Evolutionary conservation across 2,113 vertebrate genomes (phyloP).

Genomic region (Myotis brandtii): DNA sequence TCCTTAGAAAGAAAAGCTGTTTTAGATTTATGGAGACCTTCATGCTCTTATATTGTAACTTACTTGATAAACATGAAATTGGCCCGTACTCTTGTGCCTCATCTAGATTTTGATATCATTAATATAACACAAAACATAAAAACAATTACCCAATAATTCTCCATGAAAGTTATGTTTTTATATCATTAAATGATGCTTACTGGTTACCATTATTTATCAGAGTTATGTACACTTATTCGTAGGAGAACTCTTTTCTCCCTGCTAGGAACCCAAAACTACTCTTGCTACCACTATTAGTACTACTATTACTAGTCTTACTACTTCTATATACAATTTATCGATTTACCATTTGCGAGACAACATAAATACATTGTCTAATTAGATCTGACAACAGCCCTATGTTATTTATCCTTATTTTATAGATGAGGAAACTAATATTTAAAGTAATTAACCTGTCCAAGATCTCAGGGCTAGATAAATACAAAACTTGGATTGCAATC

Average conservation of each 20-base stretch:
- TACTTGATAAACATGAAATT: background rate
- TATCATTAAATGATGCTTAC: background rate
- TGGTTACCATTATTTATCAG: background rate
- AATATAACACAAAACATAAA: background rate
- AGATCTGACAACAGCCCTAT: background rate
- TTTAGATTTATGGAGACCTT: background rate
- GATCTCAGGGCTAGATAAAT: background rate
- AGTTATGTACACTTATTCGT: background rate
- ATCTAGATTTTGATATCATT: background rate
- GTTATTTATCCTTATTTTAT: constrained; percentile 10
- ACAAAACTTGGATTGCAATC: background rate
- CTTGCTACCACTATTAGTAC: background rate
- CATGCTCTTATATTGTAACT: background rate
- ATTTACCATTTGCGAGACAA: background rate
- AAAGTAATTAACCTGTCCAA: background rate
- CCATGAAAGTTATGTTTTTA: background rate
- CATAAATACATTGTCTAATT: background rate
- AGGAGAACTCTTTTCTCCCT: background rate
- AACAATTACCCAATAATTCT: background rate
- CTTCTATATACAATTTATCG: background rate
- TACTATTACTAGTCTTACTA: background rate
- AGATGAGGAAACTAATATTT: background rate
- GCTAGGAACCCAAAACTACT: background rate
- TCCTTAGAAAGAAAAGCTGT: background rate
- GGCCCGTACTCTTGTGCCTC: background rate